A percentile compares a stretch with the other conserved stretches of the same genome.
phyloP scores from a whole-genome alignment of 2,888 invertebrate species.

The Ophion costatus region DNA sequence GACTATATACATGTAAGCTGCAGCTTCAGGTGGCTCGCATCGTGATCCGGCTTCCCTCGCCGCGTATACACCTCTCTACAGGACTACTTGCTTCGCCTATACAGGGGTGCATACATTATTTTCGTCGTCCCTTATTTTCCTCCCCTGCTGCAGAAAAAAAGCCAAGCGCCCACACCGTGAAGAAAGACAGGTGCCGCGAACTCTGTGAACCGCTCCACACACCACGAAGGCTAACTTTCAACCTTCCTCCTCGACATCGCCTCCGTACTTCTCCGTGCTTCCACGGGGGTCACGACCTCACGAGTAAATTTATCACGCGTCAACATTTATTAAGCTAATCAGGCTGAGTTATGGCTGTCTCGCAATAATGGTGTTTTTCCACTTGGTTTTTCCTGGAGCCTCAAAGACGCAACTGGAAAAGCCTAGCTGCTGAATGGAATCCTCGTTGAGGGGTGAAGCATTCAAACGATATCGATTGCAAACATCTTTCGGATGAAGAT shows the following conservation, averaged over 20 bases:
- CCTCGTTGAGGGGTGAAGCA: constrained; percentile 14
- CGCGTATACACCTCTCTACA: constrained; percentile 61
- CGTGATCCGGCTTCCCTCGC: constrained; percentile 65
- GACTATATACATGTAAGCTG: constrained; percentile 71
- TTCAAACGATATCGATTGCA: too few relatives aligned
- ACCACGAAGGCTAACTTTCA: constrained; percentile 52
- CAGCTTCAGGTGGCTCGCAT: constrained; percentile 82
- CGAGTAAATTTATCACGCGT: constrained; percentile 76
- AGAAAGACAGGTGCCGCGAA: constrained; percentile 80
- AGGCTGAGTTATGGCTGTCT: background rate
- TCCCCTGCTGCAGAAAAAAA: constrained; percentile 63
- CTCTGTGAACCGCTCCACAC: constrained; percentile 40
- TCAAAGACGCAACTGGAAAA: background rate
- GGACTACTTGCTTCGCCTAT: constrained; percentile 73
- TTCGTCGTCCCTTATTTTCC: constrained; percentile 71
- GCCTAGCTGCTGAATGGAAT: background rate
- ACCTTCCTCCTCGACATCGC: constrained; percentile 41
- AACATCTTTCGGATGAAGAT: background rate
- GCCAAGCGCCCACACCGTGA: constrained; percentile 77
- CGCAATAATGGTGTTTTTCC: constrained; percentile 12
- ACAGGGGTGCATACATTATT: constrained; percentile 83
- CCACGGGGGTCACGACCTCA: constrained; percentile 51
- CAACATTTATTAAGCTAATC: constrained; percentile 71
- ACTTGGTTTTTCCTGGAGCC: background rate
- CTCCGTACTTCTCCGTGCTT: background rate